Evolutionary conservation across 2,113 vertebrate genomes (phyloP), one percentile per base, ranked within the genome.

Genomic region (Oreamnos americanus): DNA sequence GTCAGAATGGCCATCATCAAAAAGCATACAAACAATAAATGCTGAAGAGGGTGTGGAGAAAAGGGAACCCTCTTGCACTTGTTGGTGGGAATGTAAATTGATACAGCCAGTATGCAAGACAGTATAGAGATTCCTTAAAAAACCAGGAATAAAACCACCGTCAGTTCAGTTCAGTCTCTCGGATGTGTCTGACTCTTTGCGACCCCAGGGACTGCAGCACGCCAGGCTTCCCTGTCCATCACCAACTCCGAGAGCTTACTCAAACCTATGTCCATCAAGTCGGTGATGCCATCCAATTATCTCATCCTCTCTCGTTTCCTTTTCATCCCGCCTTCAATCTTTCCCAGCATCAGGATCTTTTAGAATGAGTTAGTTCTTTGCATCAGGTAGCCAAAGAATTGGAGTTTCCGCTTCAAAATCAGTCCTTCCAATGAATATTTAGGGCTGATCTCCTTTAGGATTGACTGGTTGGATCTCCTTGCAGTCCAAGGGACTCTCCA

Each of bases 171-270:
- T 71, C n/a, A 71, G n/a, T 71, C 0, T 0, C n/a, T 71, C 17
- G 21, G n/a, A 6, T 6, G n/a, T 71, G n/a, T 71, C 67, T 2
- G 0, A 71, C 33, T 71, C 19, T 67, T 36, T 71, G n/a, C 4
- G 0, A 71, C n/a, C 67, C n/a, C n/a, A 71, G 19, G 64, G n/a
- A 36, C n/a, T 12, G n/a, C 4, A 71, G 9, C n/a, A 23, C 0
- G 1, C 19, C 67, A 36, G 67, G 67, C n/a, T 2, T 36, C 64
- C 64, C 64, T 67, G 64, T 36, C 64, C 33, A 67, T 67, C 64
- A 67, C 64, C 64, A 67, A 11, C n/a, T 67, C 64, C 2, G 2
- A 21, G 17, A 67, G 33, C 4, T 36, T 36, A 21, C 33, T 36
- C 33, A 67, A 11, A 67, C 64, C 19, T 8, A n/a, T 67, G 33